Base-by-base conservation (phyloP, 1,140 invertebrate species). In the Trachymyrmex cornetzi region DNA sequence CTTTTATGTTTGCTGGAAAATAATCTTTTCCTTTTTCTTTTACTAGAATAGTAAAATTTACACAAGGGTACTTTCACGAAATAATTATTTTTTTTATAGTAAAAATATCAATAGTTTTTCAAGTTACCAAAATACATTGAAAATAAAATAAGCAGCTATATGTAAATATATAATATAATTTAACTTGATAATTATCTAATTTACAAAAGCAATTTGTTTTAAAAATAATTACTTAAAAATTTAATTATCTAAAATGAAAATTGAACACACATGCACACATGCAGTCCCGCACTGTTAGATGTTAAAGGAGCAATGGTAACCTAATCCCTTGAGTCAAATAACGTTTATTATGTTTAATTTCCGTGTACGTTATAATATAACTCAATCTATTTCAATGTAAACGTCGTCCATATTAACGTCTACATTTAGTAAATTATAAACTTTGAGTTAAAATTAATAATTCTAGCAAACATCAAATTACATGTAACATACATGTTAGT, bases 1-100 rank as follows among this genome's bases (percentile, higher is more conserved):
- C 3, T 53, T 77, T 80, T 67, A 67, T 22, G 69, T 72, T 30
- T 7, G 11, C 16, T n/a, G 19, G 44, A 67, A 19, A 75, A 3
- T 38, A 27, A 66, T 24, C 16, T 34, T 5, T 44, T 14, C 2
- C 16, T 22, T 84, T 77, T 63, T 3, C 22, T 66, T 48, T 34
- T 84, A 74, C 3, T 63, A 63, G 1, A 50, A 38, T 19, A 48
- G 4, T 61, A 61, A 61, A 82, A 82, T 48, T 22, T 69, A 44
- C 27, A 44, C 14, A 27, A 57, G 16, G 6, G 12, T 19, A n/a
- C 24, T 30, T 44, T 5, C 22, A 16, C 12, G 12, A 77, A 48
- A 66, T 34, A 64, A 57, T 55, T 55, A 57, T 81, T 38, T 71
- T 14, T n/a, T 7, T 22, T 2, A 22, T 71, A 71, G 16, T 53